Percentiles rank a stretch among this genome's conserved stretches.
These are phyloP conservation scores for Melipona beecheii DNA, from an alignment of 2,888 invertebrate genomes.

Conservation along the genomic window DNA sequence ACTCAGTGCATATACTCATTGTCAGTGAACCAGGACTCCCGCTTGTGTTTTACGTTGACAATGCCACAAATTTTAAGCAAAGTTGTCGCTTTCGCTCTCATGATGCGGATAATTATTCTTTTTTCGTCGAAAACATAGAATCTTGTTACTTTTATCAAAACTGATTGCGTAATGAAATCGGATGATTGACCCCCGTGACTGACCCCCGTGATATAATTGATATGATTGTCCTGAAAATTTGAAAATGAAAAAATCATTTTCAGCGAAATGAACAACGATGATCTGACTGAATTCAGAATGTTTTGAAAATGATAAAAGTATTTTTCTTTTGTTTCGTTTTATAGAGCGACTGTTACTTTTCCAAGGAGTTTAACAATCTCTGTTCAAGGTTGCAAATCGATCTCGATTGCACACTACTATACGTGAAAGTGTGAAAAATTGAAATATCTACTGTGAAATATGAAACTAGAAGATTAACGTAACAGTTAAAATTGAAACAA, in stretches of 20 bases:
- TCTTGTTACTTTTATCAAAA: background rate
- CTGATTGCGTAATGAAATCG: background rate
- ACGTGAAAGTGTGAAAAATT: background rate
- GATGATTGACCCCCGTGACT: background rate
- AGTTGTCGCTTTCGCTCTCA: background rate
- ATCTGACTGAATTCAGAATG: too few relatives aligned
- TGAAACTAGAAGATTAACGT: background rate
- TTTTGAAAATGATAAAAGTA: background rate
- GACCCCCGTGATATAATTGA: background rate
- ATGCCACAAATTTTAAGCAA: background rate
- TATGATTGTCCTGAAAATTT: background rate
- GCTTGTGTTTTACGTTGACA: background rate
- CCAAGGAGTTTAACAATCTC: background rate
- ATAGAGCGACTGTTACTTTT: too few relatives aligned
- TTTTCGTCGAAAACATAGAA: background rate
- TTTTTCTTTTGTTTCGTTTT: background rate
- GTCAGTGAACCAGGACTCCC: background rate
- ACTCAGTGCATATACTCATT: too few relatives aligned
- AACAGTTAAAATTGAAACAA: too few relatives aligned
- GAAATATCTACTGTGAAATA: background rate
- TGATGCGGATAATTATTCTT: background rate
- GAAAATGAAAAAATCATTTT: background rate
- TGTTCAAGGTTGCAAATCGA: background rate
- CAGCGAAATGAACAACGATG: background rate
- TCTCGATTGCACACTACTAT: background rate